Evolutionary conservation across 2,113 vertebrate species (phyloP).

Genomic region (Amia ocellicauda): DNA sequence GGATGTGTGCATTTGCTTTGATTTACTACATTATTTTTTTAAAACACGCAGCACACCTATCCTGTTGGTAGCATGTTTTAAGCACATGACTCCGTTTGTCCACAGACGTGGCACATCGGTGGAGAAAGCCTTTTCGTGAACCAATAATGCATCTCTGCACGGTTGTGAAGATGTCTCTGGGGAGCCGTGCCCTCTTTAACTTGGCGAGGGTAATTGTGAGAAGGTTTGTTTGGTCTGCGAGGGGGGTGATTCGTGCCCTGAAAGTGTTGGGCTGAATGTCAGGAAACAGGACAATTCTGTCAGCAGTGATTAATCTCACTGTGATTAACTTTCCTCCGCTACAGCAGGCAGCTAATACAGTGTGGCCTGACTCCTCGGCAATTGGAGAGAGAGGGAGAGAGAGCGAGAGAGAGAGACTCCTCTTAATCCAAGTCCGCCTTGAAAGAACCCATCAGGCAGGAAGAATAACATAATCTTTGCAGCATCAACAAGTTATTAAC

Average conservation of each 20-base stretch:
- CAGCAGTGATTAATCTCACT: slow-evolving; percentile 33
- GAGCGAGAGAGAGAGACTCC: slow-evolving; percentile 42
- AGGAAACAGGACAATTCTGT: slow-evolving; percentile 26
- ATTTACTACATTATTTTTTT: too few species aligned
- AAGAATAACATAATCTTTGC: slow-evolving; percentile 48
- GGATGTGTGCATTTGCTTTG: too few species aligned
- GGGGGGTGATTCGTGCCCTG: slow-evolving; percentile 7
- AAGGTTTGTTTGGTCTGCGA: slow-evolving; percentile 21
- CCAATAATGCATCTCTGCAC: too few species aligned
- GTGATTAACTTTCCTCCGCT: slow-evolving; percentile 31
- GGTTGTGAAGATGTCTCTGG: not conserved
- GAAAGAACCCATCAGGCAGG: slow-evolving; percentile 43
- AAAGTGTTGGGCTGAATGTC: slow-evolving; percentile 18
- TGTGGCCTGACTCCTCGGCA: slow-evolving; percentile 30
- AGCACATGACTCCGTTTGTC: too few species aligned
- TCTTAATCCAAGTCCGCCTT: slow-evolving; percentile 45
- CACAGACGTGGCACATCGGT: too few species aligned
- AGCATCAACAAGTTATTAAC: slow-evolving; percentile 69
- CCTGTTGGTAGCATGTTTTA: too few species aligned
- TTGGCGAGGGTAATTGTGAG: slow-evolving; percentile 7
- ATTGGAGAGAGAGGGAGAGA: slow-evolving; percentile 17
- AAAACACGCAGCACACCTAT: too few species aligned
- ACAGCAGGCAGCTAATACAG: slow-evolving; percentile 27
- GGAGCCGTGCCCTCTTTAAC: slow-evolving; percentile 32
- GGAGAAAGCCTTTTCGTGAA: too few species aligned